phyloP scores from a whole-genome alignment of 2,888 invertebrate species.

The Xylota segnis region DNA sequence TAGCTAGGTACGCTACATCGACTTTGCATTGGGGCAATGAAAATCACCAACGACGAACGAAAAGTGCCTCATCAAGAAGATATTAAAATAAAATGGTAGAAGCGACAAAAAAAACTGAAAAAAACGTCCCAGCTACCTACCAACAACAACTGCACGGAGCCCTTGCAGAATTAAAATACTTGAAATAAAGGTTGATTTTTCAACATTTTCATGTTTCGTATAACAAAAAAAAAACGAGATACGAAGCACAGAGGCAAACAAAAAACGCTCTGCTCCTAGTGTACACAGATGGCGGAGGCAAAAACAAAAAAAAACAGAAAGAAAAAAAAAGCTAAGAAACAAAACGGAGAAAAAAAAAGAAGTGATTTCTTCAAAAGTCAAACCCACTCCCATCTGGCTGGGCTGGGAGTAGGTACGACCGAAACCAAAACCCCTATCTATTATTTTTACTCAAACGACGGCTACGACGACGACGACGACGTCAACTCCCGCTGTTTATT shows the following conservation, averaged over 20 bases:
- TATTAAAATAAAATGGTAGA: constrained; percentile 76
- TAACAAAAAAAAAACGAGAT: constrained; percentile 21
- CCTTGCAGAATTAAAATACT: constrained; percentile 74
- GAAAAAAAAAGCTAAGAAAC: constrained; percentile 60
- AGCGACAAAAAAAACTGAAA: constrained; percentile 37
- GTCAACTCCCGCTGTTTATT: constrained; percentile 76
- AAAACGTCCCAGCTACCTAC: constrained; percentile 23
- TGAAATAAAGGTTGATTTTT: constrained; percentile 76
- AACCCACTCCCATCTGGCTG: constrained; percentile 76
- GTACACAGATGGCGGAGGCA: constrained; percentile 63
- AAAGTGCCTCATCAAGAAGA: constrained; percentile 77
- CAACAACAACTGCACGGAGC: constrained; percentile 55
- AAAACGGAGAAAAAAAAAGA: constrained; percentile 51
- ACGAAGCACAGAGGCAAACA: constrained; percentile 31
- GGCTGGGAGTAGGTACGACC: constrained; percentile 50
- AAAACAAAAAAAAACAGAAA: constrained; percentile 37
- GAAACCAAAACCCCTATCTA: constrained; percentile 65
- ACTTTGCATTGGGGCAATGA: constrained; percentile 62
- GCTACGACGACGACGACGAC: constrained; percentile 54
- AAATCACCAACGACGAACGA: constrained; percentile 69
- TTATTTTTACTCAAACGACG: constrained; percentile 66
- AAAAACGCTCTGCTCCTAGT: constrained; percentile 47
- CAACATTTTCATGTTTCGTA: constrained; percentile 73
- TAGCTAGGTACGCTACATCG: constrained; percentile 33
- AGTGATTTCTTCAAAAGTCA: constrained; percentile 75